Conservation (phyloP, 2,113 vertebrate species). For the Leptosomus discolor region DNA sequence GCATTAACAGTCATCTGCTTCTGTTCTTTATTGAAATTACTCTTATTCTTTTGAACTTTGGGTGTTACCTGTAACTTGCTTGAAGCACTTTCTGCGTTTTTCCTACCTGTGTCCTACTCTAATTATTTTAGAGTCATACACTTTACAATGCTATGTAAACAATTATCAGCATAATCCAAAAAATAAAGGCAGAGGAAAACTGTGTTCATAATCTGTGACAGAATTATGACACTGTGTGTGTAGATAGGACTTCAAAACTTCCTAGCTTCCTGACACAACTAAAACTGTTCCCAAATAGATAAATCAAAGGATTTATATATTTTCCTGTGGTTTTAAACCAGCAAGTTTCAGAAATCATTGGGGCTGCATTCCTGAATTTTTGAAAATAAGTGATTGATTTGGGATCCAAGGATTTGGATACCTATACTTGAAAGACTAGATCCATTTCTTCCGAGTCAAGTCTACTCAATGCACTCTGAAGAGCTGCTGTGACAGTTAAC, state of each 20-base stretch:
- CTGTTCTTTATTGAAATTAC: background rate
- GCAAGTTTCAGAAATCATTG: background rate
- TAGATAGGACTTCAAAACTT: background rate
- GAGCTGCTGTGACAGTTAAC: background rate
- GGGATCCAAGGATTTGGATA: background rate
- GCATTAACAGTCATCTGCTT: background rate
- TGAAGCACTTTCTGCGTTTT: background rate
- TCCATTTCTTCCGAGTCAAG: background rate
- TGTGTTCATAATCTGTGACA: background rate
- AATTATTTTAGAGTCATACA: background rate
- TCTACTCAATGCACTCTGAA: background rate
- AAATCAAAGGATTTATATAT: background rate
- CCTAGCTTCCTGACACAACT: background rate
- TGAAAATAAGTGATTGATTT: background rate
- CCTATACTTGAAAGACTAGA: background rate
- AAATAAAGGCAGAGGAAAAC: background rate
- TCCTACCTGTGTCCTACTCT: background rate
- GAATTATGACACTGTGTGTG: background rate
- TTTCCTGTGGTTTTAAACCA: background rate
- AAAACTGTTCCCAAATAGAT: background rate
- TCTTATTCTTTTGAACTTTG: background rate
- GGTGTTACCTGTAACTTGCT: background rate
- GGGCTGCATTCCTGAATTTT: background rate
- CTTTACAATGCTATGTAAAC: background rate
- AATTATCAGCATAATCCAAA: background rate